Percentiles rank a stretch among this genome's conserved stretches.
Evolutionary conservation across 1,140 invertebrate genomes (phyloP).

Genomic region (Cyrtorhinus lividipennis): DNA sequence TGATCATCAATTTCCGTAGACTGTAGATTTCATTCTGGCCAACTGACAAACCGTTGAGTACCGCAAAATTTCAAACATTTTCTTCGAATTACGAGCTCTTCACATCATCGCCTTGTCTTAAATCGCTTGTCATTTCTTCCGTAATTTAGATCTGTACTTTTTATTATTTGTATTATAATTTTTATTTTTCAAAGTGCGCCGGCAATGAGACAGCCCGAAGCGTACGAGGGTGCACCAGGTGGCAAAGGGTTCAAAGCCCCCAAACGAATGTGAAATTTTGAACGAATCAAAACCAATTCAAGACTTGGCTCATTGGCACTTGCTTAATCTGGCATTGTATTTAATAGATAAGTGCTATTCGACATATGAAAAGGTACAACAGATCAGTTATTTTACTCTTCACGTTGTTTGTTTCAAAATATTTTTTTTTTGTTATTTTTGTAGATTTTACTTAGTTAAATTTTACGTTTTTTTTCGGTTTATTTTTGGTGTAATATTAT

Average conservation of each 20-base stretch:
- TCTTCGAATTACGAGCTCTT: too few relatives aligned
- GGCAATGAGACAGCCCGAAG: conserved; percentile 18
- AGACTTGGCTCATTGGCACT: conserved; percentile 20
- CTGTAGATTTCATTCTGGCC: too few relatives aligned
- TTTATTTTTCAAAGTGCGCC: neutral
- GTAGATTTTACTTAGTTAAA: too few relatives aligned
- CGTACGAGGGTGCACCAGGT: conserved; percentile 14
- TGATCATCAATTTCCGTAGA: too few relatives aligned
- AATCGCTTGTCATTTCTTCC: too few relatives aligned
- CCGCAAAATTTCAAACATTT: too few relatives aligned
- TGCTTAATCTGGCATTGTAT: conserved; percentile 20
- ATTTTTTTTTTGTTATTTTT: neutral
- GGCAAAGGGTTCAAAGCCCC: conserved; percentile 18
- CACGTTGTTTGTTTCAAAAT: neutral
- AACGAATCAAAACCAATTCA: conserved; percentile 20
- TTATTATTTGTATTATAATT: too few relatives aligned
- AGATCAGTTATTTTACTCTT: conserved; percentile 19
- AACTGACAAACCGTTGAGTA: too few relatives aligned
- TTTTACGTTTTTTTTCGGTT: neutral
- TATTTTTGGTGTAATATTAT: neutral
- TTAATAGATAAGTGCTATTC: neutral
- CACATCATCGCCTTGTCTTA: too few relatives aligned
- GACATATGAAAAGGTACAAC: conserved; percentile 12
- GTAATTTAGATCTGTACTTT: too few relatives aligned
- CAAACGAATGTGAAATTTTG: conserved; percentile 10